phyloP scores from a whole-genome alignment of 2,888 invertebrate species.

The Ischnura elegans region DNA sequence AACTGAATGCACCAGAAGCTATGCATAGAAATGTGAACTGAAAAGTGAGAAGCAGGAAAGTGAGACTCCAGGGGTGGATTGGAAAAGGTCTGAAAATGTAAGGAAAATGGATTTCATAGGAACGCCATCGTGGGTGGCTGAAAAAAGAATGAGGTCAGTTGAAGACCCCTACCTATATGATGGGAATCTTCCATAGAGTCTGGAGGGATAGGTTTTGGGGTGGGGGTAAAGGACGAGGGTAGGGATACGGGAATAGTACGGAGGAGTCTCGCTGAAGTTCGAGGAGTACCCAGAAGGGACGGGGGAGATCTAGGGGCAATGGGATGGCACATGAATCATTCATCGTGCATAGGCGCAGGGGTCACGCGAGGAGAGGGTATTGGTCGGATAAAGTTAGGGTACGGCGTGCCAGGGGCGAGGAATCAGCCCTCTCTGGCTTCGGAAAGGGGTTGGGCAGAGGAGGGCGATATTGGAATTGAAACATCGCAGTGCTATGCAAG shows the following conservation, averaged over 20 bases:
- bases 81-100: neutral
- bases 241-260: neutral
- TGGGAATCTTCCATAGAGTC: neutral
- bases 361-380: neutral
- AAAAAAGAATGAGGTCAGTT: neutral
- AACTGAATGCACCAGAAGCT: too few relatives aligned
- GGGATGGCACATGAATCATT: conserved; percentile 42
- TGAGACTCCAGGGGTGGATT: neutral
- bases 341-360: conserved; percentile 39
- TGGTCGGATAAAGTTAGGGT: neutral
- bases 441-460: neutral
- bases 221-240: neutral
- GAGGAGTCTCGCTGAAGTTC: neutral
- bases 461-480: neutral
- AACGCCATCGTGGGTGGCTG: neutral
- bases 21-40: too few relatives aligned
- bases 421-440: neutral
- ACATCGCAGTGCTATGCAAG: neutral
- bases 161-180: neutral
- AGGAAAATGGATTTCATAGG: conserved; percentile 31
- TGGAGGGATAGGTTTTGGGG: neutral
- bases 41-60: neutral
- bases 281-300: neutral
- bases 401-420: neutral
- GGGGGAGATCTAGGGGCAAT: neutral